Conservation (phyloP, 2,113 vertebrate species). For the Agelaius tricolor region DNA sequence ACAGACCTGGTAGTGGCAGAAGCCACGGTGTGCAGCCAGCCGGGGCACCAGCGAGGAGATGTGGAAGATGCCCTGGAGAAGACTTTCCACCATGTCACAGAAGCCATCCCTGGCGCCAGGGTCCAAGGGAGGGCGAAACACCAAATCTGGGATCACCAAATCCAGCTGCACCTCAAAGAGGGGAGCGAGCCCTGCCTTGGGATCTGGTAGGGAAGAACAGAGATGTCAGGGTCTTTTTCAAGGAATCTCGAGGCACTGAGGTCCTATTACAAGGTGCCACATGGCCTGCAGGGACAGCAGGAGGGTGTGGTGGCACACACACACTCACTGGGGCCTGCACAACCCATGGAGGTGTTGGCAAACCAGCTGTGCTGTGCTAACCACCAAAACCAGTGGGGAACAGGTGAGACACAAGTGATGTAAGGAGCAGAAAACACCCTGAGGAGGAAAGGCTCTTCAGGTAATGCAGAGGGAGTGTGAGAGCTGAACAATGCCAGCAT, state of each 20-base stretch:
- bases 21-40: slow-evolving; percentile 68
- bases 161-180: slow-evolving; percentile 88
- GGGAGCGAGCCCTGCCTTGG: slow-evolving; percentile 71
- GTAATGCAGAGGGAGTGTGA: neutral
- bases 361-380: neutral
- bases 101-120: slow-evolving; percentile 74
- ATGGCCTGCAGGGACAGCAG: neutral
- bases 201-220: slow-evolving; percentile 69
- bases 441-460: neutral
- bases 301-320: neutral
- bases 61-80: slow-evolving; percentile 81
- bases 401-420: neutral
- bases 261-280: neutral
- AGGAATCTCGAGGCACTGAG: neutral
- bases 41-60: slow-evolving; percentile 85
- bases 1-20: slow-evolving; percentile 87
- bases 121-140: slow-evolving; percentile 89
- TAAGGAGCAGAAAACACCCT: neutral
- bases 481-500: neutral
- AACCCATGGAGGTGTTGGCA: neutral
- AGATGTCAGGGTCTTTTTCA: neutral
- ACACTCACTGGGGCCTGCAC: neutral
- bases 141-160: slow-evolving; percentile 82
- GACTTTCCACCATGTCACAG: slow-evolving; percentile 79
- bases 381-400: neutral